phyloP scores from a whole-genome alignment of 2,113 vertebrate species.

The Cacatua alba region DNA sequence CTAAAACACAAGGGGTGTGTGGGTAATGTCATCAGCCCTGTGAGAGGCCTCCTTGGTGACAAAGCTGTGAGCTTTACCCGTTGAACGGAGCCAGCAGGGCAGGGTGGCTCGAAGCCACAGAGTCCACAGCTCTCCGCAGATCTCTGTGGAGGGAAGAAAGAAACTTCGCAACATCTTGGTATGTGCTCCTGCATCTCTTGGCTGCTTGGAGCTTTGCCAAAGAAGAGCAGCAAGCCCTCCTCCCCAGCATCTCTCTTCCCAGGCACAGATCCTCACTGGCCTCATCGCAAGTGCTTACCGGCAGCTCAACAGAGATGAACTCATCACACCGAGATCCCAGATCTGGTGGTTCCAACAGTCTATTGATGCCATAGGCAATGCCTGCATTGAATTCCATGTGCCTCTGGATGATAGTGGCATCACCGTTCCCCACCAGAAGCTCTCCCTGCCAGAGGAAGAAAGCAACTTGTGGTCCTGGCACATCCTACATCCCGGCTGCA shows the following conservation, averaged over 20 bases:
- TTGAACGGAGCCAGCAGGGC: constrained; percentile 58
- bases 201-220: not conserved
- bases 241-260: not conserved
- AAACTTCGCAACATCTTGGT: not conserved
- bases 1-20: not conserved
- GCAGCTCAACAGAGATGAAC: constrained; percentile 50
- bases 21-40: not conserved
- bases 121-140: constrained; percentile 65
- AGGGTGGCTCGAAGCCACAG: constrained; percentile 65
- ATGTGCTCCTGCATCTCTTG: not conserved
- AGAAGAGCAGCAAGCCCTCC: not conserved
- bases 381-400: constrained; percentile 85
- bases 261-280: not conserved
- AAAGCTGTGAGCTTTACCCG: constrained; percentile 66
- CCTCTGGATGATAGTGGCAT: constrained; percentile 82
- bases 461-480: not conserved
- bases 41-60: not conserved
- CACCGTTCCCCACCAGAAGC: constrained; percentile 78
- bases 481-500: not conserved
- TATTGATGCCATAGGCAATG: constrained; percentile 87
- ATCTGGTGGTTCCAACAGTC: constrained; percentile 88
- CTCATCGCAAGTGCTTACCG: not conserved
- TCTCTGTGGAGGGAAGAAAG: constrained; percentile 31
- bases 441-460: constrained; percentile 78
- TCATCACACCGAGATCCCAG: constrained; percentile 89